A percentile compares a stretch with the other conserved stretches of the same genome.
These are phyloP conservation scores for Grammomys dolichurus DNA, from an alignment of 2,113 vertebrate genomes.

Conservation along the genomic window DNA sequence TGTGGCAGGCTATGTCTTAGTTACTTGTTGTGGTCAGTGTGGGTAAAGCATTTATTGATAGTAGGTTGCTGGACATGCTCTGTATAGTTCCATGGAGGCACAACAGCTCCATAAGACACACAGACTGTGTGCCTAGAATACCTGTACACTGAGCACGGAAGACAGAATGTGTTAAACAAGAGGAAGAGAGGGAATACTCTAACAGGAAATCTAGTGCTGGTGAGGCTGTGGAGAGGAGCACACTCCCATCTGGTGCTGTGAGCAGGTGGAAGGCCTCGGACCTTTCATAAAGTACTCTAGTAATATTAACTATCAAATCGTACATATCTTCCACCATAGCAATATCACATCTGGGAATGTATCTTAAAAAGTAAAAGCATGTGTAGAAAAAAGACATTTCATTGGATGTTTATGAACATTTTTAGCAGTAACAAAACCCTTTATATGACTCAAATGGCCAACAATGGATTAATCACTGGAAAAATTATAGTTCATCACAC, in stretches of 20 bases:
- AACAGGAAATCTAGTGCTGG: neutral
- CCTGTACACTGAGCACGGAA: neutral
- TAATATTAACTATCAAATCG: neutral
- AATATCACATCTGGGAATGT: constrained; percentile 24
- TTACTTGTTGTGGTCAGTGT: neutral
- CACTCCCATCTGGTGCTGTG: neutral
- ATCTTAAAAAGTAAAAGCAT: constrained; percentile 51
- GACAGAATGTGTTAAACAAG: neutral
- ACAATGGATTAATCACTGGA: constrained; percentile 2
- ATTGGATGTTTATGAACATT: neutral
- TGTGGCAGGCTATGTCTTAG: neutral
- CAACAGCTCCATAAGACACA: neutral
- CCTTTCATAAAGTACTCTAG: constrained; percentile 2
- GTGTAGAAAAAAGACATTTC: constrained; percentile 22
- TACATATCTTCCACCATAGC: neutral
- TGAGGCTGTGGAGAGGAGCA: neutral
- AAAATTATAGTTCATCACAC: neutral
- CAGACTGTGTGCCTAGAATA: neutral
- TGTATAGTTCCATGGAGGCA: neutral
- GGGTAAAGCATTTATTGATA: neutral
- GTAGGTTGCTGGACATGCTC: neutral
- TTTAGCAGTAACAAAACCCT: neutral
- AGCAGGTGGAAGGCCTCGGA: neutral
- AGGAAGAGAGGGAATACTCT: neutral
- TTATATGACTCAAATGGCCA: constrained; percentile 39